Conservation (phyloP, 1,140 invertebrate species). For the Drosophila teissieri region DNA sequence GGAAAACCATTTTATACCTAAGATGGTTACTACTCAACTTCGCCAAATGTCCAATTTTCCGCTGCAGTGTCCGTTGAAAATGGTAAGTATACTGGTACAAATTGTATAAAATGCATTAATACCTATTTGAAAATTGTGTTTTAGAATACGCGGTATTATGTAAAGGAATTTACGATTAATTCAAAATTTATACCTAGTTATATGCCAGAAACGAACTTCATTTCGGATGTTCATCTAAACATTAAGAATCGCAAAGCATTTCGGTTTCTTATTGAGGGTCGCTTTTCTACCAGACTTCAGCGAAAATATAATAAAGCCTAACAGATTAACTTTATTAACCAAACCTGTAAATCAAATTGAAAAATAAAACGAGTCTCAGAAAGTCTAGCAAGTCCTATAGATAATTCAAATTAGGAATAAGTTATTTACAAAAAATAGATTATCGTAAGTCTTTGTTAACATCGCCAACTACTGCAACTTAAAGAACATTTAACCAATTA, state of each 20-base stretch:
- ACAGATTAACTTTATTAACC: neutral
- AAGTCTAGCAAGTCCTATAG: no score
- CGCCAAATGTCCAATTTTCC: constrained; percentile 32
- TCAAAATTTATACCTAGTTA: constrained; percentile 28
- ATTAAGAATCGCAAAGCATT: neutral
- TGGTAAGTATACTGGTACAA: constrained; percentile 2
- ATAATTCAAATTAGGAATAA: no score
- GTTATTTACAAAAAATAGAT: no score
- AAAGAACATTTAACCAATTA: no score
- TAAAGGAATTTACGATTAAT: constrained; percentile 19
- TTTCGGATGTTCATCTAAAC: neutral
- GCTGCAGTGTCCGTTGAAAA: constrained; percentile 37
- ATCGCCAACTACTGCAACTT: no score
- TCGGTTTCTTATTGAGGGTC: neutral
- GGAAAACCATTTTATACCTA: constrained; percentile 12
- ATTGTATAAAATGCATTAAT: neutral
- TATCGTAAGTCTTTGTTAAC: no score
- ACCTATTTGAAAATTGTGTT: neutral
- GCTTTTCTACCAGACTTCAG: neutral
- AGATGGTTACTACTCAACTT: constrained; percentile 1
- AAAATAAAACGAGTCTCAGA: no score
- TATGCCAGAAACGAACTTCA: constrained; percentile 13
- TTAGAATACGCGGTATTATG: constrained; percentile 18
- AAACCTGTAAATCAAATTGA: neutral
- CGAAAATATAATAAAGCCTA: neutral